Conservation (phyloP, 35 echinoderm and acorn worm species). For the Eucidaris tribuloides region DNA sequence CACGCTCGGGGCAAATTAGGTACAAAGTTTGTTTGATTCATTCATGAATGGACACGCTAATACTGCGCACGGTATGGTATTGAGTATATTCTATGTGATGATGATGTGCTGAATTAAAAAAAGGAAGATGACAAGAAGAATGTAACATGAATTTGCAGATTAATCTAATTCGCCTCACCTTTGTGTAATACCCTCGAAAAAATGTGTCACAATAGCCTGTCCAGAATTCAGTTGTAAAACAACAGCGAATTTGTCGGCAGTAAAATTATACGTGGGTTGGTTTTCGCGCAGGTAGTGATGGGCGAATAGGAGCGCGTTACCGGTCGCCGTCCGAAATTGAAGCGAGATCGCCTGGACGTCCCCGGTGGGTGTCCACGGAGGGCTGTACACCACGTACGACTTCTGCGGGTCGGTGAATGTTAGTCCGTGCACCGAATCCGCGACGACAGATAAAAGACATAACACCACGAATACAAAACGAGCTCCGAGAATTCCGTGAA, state of each 20-base stretch:
- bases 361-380: neutral
- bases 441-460: neutral
- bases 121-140: too few relatives aligned
- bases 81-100: too few relatives aligned
- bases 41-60: too few relatives aligned
- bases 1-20: too few relatives aligned
- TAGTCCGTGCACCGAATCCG: neutral
- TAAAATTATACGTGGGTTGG: neutral
- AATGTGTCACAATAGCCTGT: neutral
- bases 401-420: neutral
- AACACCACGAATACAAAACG: neutral
- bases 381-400: conserved; percentile 8
- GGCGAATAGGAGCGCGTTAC: conserved; percentile 21
- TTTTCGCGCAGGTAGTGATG: conserved; percentile 10
- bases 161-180: neutral
- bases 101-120: too few relatives aligned
- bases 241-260: neutral
- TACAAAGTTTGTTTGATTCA: too few relatives aligned
- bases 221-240: conserved; percentile 12
- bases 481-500: conserved; percentile 27
- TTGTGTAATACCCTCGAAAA: neutral
- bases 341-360: conserved; percentile 6
- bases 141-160: too few relatives aligned
- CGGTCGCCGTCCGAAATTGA: conserved; percentile 12
- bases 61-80: too few relatives aligned